Conservation (phyloP, 2,888 invertebrate species). For the Mesorhabditis belari region DNA sequence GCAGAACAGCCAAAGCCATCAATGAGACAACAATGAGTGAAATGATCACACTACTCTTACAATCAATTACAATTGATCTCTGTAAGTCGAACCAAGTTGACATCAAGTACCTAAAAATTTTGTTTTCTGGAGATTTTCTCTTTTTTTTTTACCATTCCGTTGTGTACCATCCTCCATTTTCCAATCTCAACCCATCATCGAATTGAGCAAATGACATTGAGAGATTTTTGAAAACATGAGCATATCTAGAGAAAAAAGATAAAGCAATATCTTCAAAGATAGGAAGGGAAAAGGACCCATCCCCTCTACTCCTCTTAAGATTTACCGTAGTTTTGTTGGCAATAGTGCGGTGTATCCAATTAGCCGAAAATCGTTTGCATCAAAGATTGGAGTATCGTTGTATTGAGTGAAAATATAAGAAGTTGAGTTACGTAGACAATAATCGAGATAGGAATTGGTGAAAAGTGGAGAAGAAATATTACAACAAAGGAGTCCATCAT, state of each 20-base stretch:
- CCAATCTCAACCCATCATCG: conserved; percentile 16
- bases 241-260: conserved; percentile 25
- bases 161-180: conserved; percentile 37
- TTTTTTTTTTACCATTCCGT: conserved; percentile 48
- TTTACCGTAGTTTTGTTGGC: conserved; percentile 22
- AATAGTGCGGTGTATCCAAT: conserved; percentile 49
- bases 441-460: conserved; percentile 25
- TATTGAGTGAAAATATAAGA: conserved; percentile 41
- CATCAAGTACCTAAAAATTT: conserved; percentile 17
- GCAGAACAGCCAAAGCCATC: conserved; percentile 38
- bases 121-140: no score
- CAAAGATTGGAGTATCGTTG: conserved; percentile 51
- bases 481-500: conserved; percentile 25
- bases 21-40: conserved; percentile 44
- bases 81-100: conserved; percentile 47
- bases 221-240: conserved; percentile 40
- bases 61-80: conserved; percentile 48
- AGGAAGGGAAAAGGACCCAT: no score
- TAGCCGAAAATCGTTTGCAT: conserved; percentile 37
- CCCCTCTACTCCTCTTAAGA: no score
- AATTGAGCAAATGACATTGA: conserved; percentile 34
- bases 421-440: conserved; percentile 41
- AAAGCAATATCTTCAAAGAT: background rate
- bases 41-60: conserved; percentile 33
- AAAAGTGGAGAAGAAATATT: conserved; percentile 21